Evolutionary conservation across 2,113 vertebrate genomes (phyloP), one percentile per base, ranked within the genome.

Genomic region (Axis porcinus): DNA sequence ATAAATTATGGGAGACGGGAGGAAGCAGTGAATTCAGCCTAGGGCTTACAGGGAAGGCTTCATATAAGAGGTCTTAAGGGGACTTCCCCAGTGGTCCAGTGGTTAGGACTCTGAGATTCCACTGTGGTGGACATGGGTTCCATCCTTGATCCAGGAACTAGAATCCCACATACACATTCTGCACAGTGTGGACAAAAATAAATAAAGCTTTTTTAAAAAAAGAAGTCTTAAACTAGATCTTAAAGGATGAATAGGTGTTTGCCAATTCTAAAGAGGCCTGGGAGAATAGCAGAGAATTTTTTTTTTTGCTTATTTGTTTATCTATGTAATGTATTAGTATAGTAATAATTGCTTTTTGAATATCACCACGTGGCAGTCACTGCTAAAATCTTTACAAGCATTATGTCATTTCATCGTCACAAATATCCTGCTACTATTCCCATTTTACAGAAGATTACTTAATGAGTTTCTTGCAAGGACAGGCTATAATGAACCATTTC

Each of bases 371-470:
- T 55, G 40, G 11, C 19, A 96, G 30, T 88, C 21, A 36, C 19
- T 78, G 2, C 58, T 91, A 45, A 95, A 92, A 81, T 17, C 3
- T 91, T 96, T 81, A 40, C 2, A 40, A 55, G 16, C 28, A 40
- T 95, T 62, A 89, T 87, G 58, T 81, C 58, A 85, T 52, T 64
- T 85, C 36, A 58, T 43, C 2, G 2, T 84, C 52, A 70, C 10
- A 85, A 60, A 47, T 50, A 43, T 30, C 33, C 15, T 40, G 11
- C 52, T 92, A 89, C 36, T 50, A 89, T 36, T 86, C 21, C 91
- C 17, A 78, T 86, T 94, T 98, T 93, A 55, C 25, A 92, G 55
- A 89, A 43, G 52, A 89, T 89, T 78, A 54, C 67, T 86, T 92
- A 86, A 30, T 95, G 89, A 52, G 52, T 58, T 62, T 91, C 70